Percentiles rank a stretch among this genome's conserved stretches.
phyloP scores from a whole-genome alignment of 2,888 invertebrate species.

The Ophion obscuratus region DNA sequence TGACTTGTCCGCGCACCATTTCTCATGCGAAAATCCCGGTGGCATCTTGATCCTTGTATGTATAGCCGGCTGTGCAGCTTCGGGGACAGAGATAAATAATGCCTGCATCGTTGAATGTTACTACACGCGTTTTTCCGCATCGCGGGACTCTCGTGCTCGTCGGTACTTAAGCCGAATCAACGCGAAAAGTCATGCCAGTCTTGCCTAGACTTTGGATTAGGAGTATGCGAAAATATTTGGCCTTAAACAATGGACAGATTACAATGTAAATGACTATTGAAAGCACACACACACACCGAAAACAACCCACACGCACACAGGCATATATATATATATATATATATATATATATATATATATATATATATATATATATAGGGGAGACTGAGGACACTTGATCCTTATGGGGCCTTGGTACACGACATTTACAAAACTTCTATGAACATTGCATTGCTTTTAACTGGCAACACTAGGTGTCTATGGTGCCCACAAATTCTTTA shows the following conservation, averaged over 20 bases:
- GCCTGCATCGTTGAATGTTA: slow-evolving; percentile 7
- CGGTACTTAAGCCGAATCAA: slow-evolving; percentile 51
- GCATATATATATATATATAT: no score
- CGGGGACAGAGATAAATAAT: not conserved
- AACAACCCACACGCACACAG: no score
- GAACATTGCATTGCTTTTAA: no score
- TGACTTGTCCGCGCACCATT: not conserved
- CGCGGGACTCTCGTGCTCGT: slow-evolving; percentile 37
- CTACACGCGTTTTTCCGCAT: slow-evolving; percentile 4
- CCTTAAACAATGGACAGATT: slow-evolving; percentile 69
- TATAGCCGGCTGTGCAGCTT: not conserved
- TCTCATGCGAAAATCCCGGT: slow-evolving; percentile 24
- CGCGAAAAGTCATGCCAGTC: slow-evolving; percentile 54
- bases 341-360: no score
- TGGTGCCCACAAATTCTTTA: no score
- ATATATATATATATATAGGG: no score
- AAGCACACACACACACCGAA: not conserved
- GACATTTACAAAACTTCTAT: no score
- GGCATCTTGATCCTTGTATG: slow-evolving; percentile 38
- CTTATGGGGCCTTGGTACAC: no score
- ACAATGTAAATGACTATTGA: slow-evolving; percentile 50
- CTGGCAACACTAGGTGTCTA: no score
- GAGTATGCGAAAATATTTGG: slow-evolving; percentile 62
- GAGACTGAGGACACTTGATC: no score
- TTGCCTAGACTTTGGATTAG: slow-evolving; percentile 60